Conservation (phyloP, 2,888 invertebrate genomes). For the Euclidia mi region DNA sequence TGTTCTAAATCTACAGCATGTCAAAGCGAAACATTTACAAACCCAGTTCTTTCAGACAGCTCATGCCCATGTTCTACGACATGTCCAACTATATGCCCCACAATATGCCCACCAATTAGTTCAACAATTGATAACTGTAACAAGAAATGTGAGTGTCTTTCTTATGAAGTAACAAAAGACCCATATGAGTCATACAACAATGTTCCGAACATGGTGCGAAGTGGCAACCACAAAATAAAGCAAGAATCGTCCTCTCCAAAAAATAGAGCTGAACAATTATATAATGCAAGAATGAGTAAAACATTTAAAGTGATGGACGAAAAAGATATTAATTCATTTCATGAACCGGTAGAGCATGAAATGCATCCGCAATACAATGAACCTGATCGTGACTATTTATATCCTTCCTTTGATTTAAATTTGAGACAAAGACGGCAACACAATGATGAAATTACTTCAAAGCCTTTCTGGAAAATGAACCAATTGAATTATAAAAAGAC, state of each 20-base stretch:
- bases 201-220: slow-evolving; percentile 65
- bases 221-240: slow-evolving; percentile 54
- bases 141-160: slow-evolving; percentile 53
- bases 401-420: slow-evolving; percentile 67
- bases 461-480: slow-evolving; percentile 80
- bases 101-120: slow-evolving; percentile 4
- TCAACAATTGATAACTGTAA: slow-evolving; percentile 29
- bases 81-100: slow-evolving; percentile 39
- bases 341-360: slow-evolving; percentile 62
- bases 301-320: slow-evolving; percentile 33
- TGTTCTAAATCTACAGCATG: slow-evolving; percentile 37
- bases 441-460: slow-evolving; percentile 61
- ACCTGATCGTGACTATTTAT: slow-evolving; percentile 58
- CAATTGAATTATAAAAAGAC: slow-evolving; percentile 60
- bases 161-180: slow-evolving; percentile 42
- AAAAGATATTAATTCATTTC: slow-evolving; percentile 49
- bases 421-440: slow-evolving; percentile 68
- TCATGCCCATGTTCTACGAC: slow-evolving; percentile 63
- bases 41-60: slow-evolving; percentile 30
- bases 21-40: slow-evolving; percentile 31
- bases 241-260: slow-evolving; percentile 31
- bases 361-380: slow-evolving; percentile 45
- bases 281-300: slow-evolving; percentile 37
- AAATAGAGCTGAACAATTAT: slow-evolving; percentile 27
- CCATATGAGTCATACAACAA: slow-evolving; percentile 67